Base-by-base conservation (phyloP, 2,113 vertebrate species). In the Phalacrocorax pelagicus region DNA sequence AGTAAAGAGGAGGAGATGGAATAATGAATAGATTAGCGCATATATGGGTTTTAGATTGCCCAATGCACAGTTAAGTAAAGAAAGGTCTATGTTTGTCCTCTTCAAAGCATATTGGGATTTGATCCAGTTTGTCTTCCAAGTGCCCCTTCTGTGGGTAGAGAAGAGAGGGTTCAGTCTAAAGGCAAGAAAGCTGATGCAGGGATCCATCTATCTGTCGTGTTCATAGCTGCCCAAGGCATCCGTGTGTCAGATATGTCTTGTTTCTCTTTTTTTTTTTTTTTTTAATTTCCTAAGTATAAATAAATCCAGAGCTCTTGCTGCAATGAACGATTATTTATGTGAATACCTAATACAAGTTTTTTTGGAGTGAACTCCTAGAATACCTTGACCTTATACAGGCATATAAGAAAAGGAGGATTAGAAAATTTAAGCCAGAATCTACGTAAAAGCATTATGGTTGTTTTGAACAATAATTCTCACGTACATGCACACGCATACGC, bases 51-150 rank as follows among this genome's bases (percentile, higher is more conserved):
- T 89, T 89, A 94, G 69, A 77, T 72, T 89, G 77, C 63, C 77
- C 81, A 69, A 27, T 0, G 1, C 65, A 58, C 49, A 79, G 86
- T 74, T 54, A 92, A 92, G 80, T 72, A 86, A 95, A 94, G 79
- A 94, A 88, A 95, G 67, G 66, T 93, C 94, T 91, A 58, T 36
- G 5, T 91, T 95, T 96, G 89, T 83, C 78, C 89, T 92, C 83
- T 77, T 70, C 71, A 52, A 73, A 96, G 78, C 69, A 62, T 77
- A 49, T 36, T 94, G 94, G 95, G 92, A 95, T 88, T 83, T 42
- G 87, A 90, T 95, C 89, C 94, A 96, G 91, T 82, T 90, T 12
- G 58, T 26, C 46, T 87, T 96, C 92, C 82, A 87, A 95, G 89
- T 93, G 85, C 58, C 71, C 74, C 74, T 95, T 97, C 89, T 83